Base-by-base conservation (phyloP, 2,888 invertebrate species). In the Sinodicranocentrus sp. region DNA sequence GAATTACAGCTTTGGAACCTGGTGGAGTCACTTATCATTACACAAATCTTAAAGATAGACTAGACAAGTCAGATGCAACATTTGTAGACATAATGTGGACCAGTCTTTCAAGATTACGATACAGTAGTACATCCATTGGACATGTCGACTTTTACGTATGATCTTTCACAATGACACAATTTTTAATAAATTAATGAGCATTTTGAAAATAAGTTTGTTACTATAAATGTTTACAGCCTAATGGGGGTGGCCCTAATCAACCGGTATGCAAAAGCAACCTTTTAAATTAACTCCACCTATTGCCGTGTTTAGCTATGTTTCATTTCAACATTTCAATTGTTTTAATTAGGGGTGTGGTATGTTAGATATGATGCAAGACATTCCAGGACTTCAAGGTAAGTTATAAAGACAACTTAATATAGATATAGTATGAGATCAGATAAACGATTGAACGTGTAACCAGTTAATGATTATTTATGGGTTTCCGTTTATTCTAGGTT, bases 41-140 rank as follows among this genome's bases (percentile, higher is more conserved):
- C 48, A 70, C 77, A 5, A 78, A 78, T 21, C 43, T 70, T 8
- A 65, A 82, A 5, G 84, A 83, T 33, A 80, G 82, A 19, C 67
- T 86, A 21, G 86, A 86, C 44, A 85, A 85, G 44, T 63, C 77
- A 2, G 86, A 86, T 48, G 86, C 86, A 13, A 75, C 61, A 15
- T 84, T 86, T 63, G 86, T 86, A 0, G 85, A 85, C 48, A 85
- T 82, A 1, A 82, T 77, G 77, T 84, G 84, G 43, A 86, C 86
- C 21, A 63, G 77, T 10, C 48, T 73, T 3, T 75, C 71, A 8
- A 80, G 80, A 43, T 82, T 86, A 15, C 77, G 84, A 21, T 82
- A 77, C 39, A 82, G 80, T 1, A 8, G 26, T 13, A 85, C 48
- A 21, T 86, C 86, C 8, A 83, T 85, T 28, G 86, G 86, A 13